Evolutionary conservation across 2,888 invertebrate species (phyloP).

Genomic region (Carpatolechia fugitivella): DNA sequence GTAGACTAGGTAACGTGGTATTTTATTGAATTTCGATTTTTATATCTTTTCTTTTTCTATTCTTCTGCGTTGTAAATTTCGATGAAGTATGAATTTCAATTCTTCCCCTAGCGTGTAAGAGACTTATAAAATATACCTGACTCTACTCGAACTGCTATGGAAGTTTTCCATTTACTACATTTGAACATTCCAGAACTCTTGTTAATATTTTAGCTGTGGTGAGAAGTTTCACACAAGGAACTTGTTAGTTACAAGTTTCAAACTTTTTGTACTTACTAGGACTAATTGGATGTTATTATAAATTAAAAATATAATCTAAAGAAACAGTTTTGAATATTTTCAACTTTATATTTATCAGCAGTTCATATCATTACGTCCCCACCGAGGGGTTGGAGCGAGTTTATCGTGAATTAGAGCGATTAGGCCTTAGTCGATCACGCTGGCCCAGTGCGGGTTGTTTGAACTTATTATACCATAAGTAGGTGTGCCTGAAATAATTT

Average conservation of each 20-base stretch:
- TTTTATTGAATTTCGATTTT: not conserved
- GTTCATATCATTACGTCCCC: no score
- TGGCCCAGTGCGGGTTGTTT: no score
- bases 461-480: no score
- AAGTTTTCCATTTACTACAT: conserved; percentile 3
- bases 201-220: not conserved
- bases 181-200: not conserved
- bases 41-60: no score
- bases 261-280: not conserved
- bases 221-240: not conserved
- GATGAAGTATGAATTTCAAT: conserved; percentile 1
- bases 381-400: no score
- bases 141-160: not conserved
- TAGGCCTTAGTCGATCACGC: no score
- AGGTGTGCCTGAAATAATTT: no score
- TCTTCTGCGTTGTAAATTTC: not conserved
- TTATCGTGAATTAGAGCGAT: no score
- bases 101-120: not conserved
- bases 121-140: not conserved
- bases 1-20: no score
- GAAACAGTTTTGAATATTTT: no score
- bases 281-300: not conserved
- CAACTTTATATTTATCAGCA: no score
- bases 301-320: no score
- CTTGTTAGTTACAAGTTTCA: not conserved